A percentile compares a stretch with the other conserved stretches of the same genome.
phyloP scores from a whole-genome alignment of 2,888 invertebrate genomes.

The Philereme transversata region DNA sequence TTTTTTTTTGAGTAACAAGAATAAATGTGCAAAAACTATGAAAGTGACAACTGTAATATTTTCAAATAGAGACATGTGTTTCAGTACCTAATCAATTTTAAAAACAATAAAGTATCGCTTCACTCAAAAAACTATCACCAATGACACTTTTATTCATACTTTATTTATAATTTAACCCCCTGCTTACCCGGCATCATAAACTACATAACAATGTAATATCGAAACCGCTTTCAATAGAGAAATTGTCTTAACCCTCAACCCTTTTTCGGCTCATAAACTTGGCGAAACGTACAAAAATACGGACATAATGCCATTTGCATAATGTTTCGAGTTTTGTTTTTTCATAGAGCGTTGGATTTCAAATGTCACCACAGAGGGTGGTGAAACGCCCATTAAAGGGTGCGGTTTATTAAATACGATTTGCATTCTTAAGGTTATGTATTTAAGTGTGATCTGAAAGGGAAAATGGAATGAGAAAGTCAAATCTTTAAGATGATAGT shows the following conservation, averaged over 20 bases:
- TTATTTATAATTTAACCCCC: constrained; percentile 23
- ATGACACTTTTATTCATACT: constrained; percentile 10
- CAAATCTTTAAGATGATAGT: constrained; percentile 8
- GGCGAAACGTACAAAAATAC: constrained; percentile 80
- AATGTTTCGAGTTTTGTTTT: constrained; percentile 81
- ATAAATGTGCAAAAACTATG: no score
- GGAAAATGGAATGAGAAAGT: constrained; percentile 40
- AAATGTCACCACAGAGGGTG: constrained; percentile 81
- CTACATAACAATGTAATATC: constrained; percentile 65
- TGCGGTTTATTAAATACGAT: constrained; percentile 80
- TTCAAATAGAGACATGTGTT: no score
- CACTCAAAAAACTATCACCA: constrained; percentile 3
- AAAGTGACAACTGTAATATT: no score
- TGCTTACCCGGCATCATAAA: constrained; percentile 44
- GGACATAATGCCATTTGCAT: constrained; percentile 83
- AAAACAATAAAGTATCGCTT: constrained; percentile 8
- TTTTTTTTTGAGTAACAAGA: no score
- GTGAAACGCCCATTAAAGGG: constrained; percentile 79
- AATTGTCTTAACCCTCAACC: constrained; percentile 79
- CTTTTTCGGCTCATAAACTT: constrained; percentile 81
- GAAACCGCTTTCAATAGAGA: constrained; percentile 60
- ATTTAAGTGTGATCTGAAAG: constrained; percentile 52
- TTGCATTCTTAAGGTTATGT: constrained; percentile 80
- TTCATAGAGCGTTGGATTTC: constrained; percentile 78
- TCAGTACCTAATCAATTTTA: not conserved